Evolutionary conservation across 2,888 invertebrate species (phyloP), one percentile per base, ranked within the genome.

Genomic region (Acleris literana): DNA sequence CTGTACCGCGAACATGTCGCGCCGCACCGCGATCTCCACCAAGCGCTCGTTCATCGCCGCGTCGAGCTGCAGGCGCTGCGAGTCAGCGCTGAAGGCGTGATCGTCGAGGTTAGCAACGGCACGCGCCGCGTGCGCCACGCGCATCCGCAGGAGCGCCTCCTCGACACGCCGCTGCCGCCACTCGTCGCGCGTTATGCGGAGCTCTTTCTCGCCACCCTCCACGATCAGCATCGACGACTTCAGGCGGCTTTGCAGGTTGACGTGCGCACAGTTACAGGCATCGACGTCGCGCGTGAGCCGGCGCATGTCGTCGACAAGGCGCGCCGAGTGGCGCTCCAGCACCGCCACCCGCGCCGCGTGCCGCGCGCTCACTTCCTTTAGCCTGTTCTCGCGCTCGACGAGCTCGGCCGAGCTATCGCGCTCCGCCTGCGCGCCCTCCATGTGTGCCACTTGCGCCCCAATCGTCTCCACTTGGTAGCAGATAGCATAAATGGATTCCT

Each of bases 31-130:
- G 62, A 96, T 94, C 81, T 96, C 95, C 11, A 94, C 92, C 68
- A 94, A 85, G 0, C 96, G 94, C 83, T 96, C 96, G 83, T 94
- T 94, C 90, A 96, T 94, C 0, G 94, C 96, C 73, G 95, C 94
- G 75, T 96, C 95, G 11, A 97, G 90, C 76, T 95, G 94, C 59
- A 96, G 83, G 39, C 95, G 93, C 76, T 96, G 95, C 80, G 94
- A 95, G 74, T 96, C 95, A 63, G 96, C 84, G 69, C 93, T 93
- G 80, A 94, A 96, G 16, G 95, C 94, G 73, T 93, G 90, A 75
- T 94, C 93, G 56, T 94, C 94, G 70, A 96, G 94, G 63, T 94
- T 94, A 1, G 93, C 89, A 56, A 95, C 90, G 5, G 95, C 94
- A 59, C 94, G 94, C 68, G 95, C 93, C 39, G 95, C 93, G 77